phyloP scores from a whole-genome alignment of 1,140 invertebrate species.

The Lepidurus arcticus region DNA sequence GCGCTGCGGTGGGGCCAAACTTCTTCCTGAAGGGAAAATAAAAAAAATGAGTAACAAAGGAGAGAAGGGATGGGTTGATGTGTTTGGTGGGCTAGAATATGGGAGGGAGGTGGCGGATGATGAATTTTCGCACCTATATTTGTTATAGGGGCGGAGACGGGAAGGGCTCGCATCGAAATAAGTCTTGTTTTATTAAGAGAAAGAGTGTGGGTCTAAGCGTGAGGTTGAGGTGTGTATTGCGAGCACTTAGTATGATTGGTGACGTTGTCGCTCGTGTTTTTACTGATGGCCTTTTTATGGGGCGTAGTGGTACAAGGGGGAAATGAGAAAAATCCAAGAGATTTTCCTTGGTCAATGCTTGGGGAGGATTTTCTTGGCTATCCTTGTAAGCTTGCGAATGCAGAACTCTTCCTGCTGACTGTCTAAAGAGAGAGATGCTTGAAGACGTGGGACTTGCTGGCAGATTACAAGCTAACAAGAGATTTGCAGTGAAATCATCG shows the following conservation, averaged over 20 bases:
- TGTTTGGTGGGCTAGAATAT: not conserved
- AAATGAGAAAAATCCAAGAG: not conserved
- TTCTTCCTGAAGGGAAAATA: not conserved
- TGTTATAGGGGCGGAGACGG: conserved; percentile 4
- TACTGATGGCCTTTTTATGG: conserved; percentile 10
- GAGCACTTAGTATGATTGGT: conserved; percentile 19
- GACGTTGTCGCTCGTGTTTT: not conserved
- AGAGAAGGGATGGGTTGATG: not conserved
- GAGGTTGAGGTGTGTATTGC: conserved; percentile 9
- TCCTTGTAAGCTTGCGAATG: not conserved
- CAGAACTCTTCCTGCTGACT: not conserved
- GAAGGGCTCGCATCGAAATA: not conserved
- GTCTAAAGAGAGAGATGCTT: too few species aligned
- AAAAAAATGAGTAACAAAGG: conserved; percentile 9
- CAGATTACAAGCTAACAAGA: too few species aligned
- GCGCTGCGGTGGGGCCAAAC: not conserved
- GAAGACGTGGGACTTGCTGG: too few species aligned
- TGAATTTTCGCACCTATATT: conserved; percentile 22
- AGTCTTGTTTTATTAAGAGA: not conserved
- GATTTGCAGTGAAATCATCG: too few species aligned
- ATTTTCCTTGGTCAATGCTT: not conserved
- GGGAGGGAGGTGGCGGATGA: not conserved
- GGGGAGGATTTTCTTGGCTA: not conserved
- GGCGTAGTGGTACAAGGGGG: not conserved
- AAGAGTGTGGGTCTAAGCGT: not conserved